Evolutionary conservation across 2,888 invertebrate species (phyloP), one percentile per base, ranked within the genome.

Genomic region (Drosophila mercatorum): DNA sequence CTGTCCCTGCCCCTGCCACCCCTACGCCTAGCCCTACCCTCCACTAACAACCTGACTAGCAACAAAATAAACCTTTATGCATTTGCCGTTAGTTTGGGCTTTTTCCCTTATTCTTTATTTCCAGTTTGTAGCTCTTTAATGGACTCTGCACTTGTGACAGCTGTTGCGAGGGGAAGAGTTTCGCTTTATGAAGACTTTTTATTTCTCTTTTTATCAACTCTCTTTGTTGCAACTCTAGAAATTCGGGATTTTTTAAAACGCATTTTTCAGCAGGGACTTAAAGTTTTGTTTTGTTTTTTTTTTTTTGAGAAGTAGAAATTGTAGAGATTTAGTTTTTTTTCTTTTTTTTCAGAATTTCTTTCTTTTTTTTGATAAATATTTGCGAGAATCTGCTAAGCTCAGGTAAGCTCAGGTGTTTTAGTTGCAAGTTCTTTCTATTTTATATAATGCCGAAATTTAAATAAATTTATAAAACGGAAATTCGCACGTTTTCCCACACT

Each of bases 81-180:
- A 12, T 51, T 34, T 34, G 51, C 17, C 49, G 31, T 49, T 49
- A 31, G 31, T 31, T 49, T 49, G 49, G 49, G 49, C 49, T 31
- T 31, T 49, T 49, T 6, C 31, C 31, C 31, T 5, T 5, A 28
- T 34, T 11, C 49, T 10, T n/a, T 31, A 49, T 31, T 49, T 49
- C n/a, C 5, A 31, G 49, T 31, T 49, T 14, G 3, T n/a, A 5
- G 5, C 49, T 49, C 49, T 49, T 49, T n/a, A 49, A 49, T 47
- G 28, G 14, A 47, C 46, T 7, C 12, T 1, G 26, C 46, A 3
- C 6, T 47, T 14, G 28, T 14, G 26, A 11, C 46, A 46, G 46
- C 26, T 46, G 46, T 28, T 7, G 31, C 31, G 6, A 7, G 31
- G 7, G 3, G 46, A 3, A 3, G 14, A 6, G 14, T 26, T 14